Evolutionary conservation across 2,888 invertebrate genomes (phyloP).

Genomic region (Epinotia ramella): DNA sequence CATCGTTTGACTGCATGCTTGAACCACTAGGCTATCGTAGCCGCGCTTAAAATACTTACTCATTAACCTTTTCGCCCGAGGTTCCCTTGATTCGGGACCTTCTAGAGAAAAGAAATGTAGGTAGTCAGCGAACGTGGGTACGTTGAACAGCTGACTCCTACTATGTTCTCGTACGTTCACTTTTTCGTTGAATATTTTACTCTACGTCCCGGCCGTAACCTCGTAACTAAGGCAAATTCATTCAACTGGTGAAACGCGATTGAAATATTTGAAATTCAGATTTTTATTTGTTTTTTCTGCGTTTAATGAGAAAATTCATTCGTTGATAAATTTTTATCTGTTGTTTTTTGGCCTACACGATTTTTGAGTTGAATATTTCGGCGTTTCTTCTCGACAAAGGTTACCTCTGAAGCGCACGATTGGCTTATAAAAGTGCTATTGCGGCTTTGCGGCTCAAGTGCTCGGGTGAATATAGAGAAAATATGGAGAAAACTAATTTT

Average conservation of each 20-base stretch:
- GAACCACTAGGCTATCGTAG: too few species aligned
- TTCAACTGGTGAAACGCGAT: constrained; percentile 33
- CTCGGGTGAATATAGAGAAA: too few species aligned
- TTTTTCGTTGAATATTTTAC: constrained; percentile 8
- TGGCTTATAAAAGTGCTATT: too few species aligned
- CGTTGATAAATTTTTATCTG: not conserved
- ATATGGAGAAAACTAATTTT: too few species aligned
- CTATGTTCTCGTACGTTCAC: not conserved
- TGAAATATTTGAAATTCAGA: constrained; percentile 26
- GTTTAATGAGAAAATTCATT: not conserved
- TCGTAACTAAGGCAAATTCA: constrained; percentile 21
- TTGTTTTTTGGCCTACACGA: not conserved
- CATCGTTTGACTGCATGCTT: too few species aligned
- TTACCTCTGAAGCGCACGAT: too few species aligned
- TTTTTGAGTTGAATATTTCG: not conserved
- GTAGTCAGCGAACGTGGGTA: not conserved
- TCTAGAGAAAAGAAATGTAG: not conserved
- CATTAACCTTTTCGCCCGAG: too few species aligned
- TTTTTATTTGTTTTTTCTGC: not conserved
- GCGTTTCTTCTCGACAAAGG: too few species aligned
- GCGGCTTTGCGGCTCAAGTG: too few species aligned
- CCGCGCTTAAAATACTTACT: too few species aligned
- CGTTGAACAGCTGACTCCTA: not conserved
- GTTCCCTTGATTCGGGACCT: not conserved
- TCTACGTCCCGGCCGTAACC: not conserved